phyloP scores from a whole-genome alignment of 2,113 vertebrate genomes.

The Epinephelus cyanopodus region DNA sequence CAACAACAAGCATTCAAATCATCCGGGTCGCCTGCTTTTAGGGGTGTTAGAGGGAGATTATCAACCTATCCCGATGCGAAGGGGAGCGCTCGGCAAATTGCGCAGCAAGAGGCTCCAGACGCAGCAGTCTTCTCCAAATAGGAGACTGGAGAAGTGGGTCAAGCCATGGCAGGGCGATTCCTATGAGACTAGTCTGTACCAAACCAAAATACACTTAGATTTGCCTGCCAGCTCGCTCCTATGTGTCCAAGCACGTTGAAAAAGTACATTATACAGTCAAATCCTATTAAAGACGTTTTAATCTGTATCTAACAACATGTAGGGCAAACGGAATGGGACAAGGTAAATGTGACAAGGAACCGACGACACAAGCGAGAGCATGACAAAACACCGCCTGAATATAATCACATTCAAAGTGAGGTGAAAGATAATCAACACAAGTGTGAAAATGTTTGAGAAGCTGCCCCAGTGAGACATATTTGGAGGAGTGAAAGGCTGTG shows the following conservation, averaged over 20 bases:
- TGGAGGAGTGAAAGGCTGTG: neutral
- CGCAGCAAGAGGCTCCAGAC: slow-evolving; percentile 67
- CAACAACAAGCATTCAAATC: neutral
- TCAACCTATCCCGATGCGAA: slow-evolving; percentile 22
- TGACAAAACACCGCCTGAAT: slow-evolving; percentile 6
- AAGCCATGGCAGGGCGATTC: slow-evolving; percentile 68
- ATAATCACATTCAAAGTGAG: neutral
- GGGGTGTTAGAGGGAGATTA: neutral
- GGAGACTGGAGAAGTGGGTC: slow-evolving; percentile 81
- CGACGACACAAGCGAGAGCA: slow-evolving; percentile 10
- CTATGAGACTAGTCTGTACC: slow-evolving; percentile 41
- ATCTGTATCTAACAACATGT: slow-evolving; percentile 22
- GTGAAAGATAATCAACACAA: neutral
- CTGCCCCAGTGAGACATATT: neutral
- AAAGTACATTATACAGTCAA: neutral
- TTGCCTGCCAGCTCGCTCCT: neutral
- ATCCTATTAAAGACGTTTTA: neutral
- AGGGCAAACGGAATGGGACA: slow-evolving; percentile 33
- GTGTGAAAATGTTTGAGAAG: neutral
- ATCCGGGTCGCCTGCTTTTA: slow-evolving; percentile 2
- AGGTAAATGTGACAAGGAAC: slow-evolving; percentile 17
- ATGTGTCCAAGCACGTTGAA: neutral
- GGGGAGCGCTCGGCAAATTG: slow-evolving; percentile 47
- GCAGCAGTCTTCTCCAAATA: slow-evolving; percentile 61
- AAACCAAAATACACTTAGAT: slow-evolving; percentile 14